A percentile compares a stretch with the other conserved stretches of the same genome.
Conservation (phyloP, 2,888 invertebrate genomes). For the Zele albiditarsus region DNA sequence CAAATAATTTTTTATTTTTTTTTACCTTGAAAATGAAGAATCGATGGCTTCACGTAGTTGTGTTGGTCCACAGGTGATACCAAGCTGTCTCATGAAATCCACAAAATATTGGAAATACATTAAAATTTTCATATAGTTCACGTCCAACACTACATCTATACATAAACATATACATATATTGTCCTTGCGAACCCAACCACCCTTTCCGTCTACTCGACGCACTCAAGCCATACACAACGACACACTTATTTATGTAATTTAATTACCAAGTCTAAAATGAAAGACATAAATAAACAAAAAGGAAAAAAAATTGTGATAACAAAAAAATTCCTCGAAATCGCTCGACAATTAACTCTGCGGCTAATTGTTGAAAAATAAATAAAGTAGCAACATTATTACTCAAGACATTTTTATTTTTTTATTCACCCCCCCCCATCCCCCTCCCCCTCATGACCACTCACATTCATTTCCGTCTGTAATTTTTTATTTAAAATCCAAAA, state of each 20-base stretch:
- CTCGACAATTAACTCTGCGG: not conserved
- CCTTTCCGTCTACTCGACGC: not conserved
- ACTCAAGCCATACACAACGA: constrained; percentile 23
- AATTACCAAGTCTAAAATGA: constrained; percentile 17
- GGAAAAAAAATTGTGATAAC: not conserved
- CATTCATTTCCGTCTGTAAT: not conserved
- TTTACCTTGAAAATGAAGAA: constrained; percentile 25
- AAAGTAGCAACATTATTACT: not conserved
- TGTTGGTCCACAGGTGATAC: constrained; percentile 15
- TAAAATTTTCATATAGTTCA: constrained; percentile 35
- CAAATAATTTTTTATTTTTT: constrained; percentile 5
- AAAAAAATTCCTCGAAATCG: constrained; percentile 15
- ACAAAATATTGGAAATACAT: constrained; percentile 39
- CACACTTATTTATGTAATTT: constrained; percentile 25
- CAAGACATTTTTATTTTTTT: not conserved
- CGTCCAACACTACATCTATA: constrained; percentile 12
- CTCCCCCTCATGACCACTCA: not conserved
- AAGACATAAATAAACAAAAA: constrained; percentile 11
- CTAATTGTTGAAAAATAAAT: not conserved
- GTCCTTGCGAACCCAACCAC: not conserved
- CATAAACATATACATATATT: not conserved
- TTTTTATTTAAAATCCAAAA: not conserved
- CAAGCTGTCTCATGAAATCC: constrained; percentile 33
- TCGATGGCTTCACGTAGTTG: not conserved
- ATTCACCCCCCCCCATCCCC: too few species aligned